phyloP scores from a whole-genome alignment of 2,888 invertebrate species.

The Noctuana brunneofusca region DNA sequence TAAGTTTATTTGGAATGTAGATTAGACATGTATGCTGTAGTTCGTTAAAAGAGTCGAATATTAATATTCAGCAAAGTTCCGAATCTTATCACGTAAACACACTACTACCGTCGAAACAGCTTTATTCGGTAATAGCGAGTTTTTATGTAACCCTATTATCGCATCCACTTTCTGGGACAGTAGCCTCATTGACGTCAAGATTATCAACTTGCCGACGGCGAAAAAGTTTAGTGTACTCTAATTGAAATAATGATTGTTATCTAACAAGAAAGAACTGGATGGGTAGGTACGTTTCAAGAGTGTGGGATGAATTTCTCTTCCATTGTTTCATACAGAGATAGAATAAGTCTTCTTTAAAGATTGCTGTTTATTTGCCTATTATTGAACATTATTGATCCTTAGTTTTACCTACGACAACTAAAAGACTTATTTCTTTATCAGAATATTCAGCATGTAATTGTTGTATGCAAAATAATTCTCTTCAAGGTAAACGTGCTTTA shows the following conservation, averaged over 20 bases:
- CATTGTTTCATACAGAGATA: not conserved
- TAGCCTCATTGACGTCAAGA: constrained; percentile 37
- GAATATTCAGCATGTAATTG: not conserved
- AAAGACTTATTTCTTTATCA: not conserved
- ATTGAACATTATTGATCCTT: not conserved
- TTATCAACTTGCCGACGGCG: constrained; percentile 26
- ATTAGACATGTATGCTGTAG: too few species aligned
- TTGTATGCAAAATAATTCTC: not conserved
- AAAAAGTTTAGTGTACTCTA: constrained; percentile 44
- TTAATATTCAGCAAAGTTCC: constrained; percentile 6
- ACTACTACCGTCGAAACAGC: constrained; percentile 17
- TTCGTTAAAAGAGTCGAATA: not conserved
- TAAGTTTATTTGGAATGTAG: too few species aligned
- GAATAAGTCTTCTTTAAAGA: not conserved
- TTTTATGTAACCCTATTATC: constrained; percentile 33
- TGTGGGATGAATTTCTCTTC: constrained; percentile 21
- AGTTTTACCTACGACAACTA: not conserved
- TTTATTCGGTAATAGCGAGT: constrained; percentile 29
- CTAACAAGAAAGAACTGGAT: constrained; percentile 40
- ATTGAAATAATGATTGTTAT: constrained; percentile 55
- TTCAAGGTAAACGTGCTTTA: constrained; percentile 9
- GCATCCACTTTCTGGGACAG: constrained; percentile 40
- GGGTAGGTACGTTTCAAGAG: constrained; percentile 12
- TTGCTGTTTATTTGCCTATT: not conserved
- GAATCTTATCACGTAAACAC: constrained; percentile 13